Evolutionary conservation across 2,113 vertebrate species (phyloP).

Genomic region (Uropsilus gracilis): DNA sequence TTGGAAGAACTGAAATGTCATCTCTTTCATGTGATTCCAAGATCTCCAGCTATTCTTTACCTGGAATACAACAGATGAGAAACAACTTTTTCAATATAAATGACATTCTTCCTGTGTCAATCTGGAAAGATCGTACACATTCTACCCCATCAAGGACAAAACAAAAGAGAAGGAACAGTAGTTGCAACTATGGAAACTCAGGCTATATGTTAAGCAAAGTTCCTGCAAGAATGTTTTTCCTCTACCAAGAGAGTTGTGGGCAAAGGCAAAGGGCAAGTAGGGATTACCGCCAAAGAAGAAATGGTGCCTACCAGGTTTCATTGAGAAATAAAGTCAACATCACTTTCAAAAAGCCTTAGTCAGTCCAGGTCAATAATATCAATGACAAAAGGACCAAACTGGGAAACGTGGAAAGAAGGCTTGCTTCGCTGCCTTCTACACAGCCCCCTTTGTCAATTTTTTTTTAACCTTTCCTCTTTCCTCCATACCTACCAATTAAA

Average conservation of each 20-base stretch:
- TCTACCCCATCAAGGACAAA: constrained; percentile 2
- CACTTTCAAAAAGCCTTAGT: neutral
- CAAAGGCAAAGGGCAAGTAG: neutral
- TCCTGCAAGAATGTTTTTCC: neutral
- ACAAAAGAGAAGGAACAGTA: neutral
- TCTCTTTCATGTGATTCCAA: neutral
- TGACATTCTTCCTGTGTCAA: neutral
- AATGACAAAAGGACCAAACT: neutral
- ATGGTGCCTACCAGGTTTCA: neutral
- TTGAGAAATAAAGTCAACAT: neutral
- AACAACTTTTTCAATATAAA: constrained; percentile 21
- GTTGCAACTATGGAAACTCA: neutral
- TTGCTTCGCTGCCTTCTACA: neutral
- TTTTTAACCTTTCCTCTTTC: neutral
- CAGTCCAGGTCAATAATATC: neutral
- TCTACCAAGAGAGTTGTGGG: neutral
- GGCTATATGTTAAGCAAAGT: neutral
- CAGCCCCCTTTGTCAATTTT: neutral
- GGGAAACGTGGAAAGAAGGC: neutral
- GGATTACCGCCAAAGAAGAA: neutral
- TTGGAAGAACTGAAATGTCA: constrained; percentile 25
- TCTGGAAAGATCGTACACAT: neutral
- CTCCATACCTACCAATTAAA: neutral
- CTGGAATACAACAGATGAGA: constrained; percentile 52
- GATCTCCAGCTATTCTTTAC: constrained; percentile 17